These are phyloP conservation scores for Chelon labrosus DNA, from an alignment of 2,797 vertebrate species.

Conservation along the genomic window DNA sequence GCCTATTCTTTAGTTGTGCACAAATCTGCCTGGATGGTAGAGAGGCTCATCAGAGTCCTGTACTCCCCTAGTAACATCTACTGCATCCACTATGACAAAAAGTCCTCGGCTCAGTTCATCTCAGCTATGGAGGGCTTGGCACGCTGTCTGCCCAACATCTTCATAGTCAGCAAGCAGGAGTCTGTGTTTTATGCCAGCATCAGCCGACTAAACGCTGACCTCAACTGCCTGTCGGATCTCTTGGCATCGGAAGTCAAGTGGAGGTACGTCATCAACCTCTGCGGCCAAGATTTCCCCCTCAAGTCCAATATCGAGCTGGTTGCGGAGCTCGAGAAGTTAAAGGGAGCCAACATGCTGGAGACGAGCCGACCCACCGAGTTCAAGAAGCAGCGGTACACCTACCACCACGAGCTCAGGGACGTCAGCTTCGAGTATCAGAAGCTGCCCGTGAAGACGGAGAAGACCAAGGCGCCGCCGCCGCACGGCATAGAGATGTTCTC, in stretches of 20 bases:
- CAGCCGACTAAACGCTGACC: slow-evolving; percentile 91
- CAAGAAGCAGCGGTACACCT: slow-evolving; percentile 89
- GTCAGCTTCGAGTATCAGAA: slow-evolving; percentile 83
- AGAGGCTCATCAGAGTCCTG: slow-evolving; percentile 88
- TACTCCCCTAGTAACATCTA: slow-evolving; percentile 91
- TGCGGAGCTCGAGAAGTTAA: slow-evolving; percentile 86
- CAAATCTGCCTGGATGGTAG: slow-evolving; percentile 89
- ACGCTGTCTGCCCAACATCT: slow-evolving; percentile 92
- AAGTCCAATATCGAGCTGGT: slow-evolving; percentile 91
- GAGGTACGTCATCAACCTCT: slow-evolving; percentile 95
- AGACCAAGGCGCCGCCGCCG: slow-evolving; percentile 85
- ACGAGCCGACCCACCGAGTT: slow-evolving; percentile 82
- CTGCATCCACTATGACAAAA: slow-evolving; percentile 94
- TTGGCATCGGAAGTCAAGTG: slow-evolving; percentile 87
- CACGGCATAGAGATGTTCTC: slow-evolving; percentile 90
- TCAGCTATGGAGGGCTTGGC: slow-evolving; percentile 88
- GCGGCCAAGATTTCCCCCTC: slow-evolving; percentile 96
- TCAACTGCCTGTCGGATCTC: slow-evolving; percentile 94
- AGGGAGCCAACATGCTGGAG: slow-evolving; percentile 92
- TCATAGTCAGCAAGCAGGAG: slow-evolving; percentile 91
- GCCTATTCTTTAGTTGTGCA: slow-evolving; percentile 94
- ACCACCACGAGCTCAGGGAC: slow-evolving; percentile 84
- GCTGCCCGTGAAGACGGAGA: slow-evolving; percentile 84
- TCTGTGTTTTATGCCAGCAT: slow-evolving; percentile 89
- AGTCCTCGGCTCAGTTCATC: slow-evolving; percentile 87